Evolutionary conservation across 2,797 vertebrate species (phyloP).

Genomic region (Channallabes apus): DNA sequence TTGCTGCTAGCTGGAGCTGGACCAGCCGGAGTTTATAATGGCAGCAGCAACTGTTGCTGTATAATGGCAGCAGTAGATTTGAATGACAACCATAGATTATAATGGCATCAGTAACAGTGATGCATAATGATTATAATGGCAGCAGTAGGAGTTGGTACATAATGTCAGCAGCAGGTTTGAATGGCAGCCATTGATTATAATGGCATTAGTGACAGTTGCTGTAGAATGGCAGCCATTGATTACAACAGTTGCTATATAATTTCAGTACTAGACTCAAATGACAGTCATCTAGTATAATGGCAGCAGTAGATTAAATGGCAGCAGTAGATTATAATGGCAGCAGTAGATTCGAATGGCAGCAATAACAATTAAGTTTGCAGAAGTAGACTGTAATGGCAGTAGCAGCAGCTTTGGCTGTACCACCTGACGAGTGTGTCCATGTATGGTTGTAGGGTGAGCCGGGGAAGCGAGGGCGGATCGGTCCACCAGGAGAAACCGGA

Average conservation of each 20-base stretch:
- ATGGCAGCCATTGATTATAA: background rate
- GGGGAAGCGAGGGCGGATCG: constrained; percentile 82
- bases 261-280: background rate
- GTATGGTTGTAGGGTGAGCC: constrained; percentile 80
- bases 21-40: background rate
- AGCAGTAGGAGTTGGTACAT: background rate
- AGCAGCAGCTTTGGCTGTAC: background rate
- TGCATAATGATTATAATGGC: background rate
- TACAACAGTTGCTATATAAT: background rate
- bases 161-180: background rate
- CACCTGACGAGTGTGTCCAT: background rate
- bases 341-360: background rate
- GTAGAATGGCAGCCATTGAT: background rate
- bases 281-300: background rate
- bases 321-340: background rate
- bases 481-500: constrained; percentile 79
- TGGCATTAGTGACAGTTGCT: background rate
- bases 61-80: background rate
- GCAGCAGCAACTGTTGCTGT: background rate
- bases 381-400: background rate
- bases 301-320: background rate
- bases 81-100: background rate
- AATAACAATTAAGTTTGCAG: background rate
- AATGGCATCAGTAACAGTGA: background rate
- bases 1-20: no score